Percentiles rank a stretch among this genome's conserved stretches.
These are phyloP conservation scores for Scrobipalpa costella DNA, from an alignment of 2,888 invertebrate species.

Conservation along the genomic window DNA sequence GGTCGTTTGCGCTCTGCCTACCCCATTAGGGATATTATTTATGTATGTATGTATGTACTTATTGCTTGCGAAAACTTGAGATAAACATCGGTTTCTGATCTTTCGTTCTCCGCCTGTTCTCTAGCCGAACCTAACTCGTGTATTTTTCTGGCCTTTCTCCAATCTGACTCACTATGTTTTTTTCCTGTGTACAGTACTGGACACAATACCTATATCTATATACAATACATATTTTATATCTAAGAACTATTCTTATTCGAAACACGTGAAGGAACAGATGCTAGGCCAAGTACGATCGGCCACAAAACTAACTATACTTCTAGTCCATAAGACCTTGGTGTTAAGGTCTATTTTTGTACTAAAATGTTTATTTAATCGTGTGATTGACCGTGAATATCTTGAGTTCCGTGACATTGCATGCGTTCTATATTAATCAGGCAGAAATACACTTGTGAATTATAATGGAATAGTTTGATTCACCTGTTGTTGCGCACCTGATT, in stretches of 20 bases:
- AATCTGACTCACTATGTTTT: constrained; percentile 37
- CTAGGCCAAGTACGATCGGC: background rate
- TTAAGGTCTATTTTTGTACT: background rate
- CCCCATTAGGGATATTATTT: too few species aligned
- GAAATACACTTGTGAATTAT: background rate
- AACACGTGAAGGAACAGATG: constrained; percentile 10
- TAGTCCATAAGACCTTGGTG: background rate
- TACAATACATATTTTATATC: background rate
- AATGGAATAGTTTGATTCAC: constrained; percentile 1
- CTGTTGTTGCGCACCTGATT: background rate
- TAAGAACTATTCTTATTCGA: background rate
- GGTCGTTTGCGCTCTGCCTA: too few species aligned
- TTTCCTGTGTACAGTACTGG: background rate
- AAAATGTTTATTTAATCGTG: background rate
- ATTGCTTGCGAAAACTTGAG: too few species aligned
- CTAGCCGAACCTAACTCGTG: constrained; percentile 8
- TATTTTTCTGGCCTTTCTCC: constrained; percentile 40
- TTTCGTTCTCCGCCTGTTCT: background rate
- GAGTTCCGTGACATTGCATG: constrained; percentile 6
- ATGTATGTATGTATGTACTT: too few species aligned
- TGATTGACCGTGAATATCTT: background rate
- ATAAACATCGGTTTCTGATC: background rate
- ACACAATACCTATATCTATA: background rate
- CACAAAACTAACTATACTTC: background rate
- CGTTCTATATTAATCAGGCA: constrained; percentile 3